Evolutionary conservation across 35 echinoderm and acorn worm species (phyloP).

Genomic region (Ptychodera flava): DNA sequence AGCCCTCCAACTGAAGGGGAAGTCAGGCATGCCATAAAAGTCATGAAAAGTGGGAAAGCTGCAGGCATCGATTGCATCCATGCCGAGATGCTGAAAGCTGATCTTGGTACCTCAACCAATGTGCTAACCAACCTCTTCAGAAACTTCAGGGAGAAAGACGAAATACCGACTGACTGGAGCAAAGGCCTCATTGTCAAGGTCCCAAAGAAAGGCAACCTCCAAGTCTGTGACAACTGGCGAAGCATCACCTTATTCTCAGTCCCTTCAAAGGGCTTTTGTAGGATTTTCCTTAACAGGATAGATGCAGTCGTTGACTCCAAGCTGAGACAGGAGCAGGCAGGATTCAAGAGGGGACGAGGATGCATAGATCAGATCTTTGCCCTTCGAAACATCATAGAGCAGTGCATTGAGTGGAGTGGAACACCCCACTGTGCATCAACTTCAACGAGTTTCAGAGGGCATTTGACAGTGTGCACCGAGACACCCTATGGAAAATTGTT

Average conservation of each 20-base stretch:
- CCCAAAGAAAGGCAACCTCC: conserved; percentile 23
- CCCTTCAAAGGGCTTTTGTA: not conserved
- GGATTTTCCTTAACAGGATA: not conserved
- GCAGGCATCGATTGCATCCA: not conserved
- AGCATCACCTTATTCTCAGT: conserved; percentile 17
- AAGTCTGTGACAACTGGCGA: conserved; percentile 16
- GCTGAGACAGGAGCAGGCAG: not conserved
- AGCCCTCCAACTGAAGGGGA: not conserved
- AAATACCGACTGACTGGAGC: conserved; percentile 10
- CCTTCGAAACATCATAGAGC: not conserved
- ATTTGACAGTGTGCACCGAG: not conserved
- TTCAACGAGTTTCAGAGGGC: not conserved
- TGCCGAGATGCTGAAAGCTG: conserved; percentile 26
- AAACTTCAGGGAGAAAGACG: not conserved
- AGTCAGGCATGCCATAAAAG: not conserved
- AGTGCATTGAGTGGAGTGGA: not conserved
- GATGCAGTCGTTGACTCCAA: not conserved
- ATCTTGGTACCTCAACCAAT: not conserved
- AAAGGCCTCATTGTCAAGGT: conserved; percentile 6
- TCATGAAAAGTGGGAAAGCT: not conserved
- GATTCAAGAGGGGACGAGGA: not conserved
- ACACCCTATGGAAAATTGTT: not conserved
- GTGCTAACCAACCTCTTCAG: not conserved
- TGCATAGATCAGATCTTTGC: not conserved
- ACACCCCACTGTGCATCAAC: not conserved